Percentiles rank a stretch among this genome's conserved stretches.
phyloP scores from a whole-genome alignment of 2,797 vertebrate genomes.

The Hafferia zeledoni region DNA sequence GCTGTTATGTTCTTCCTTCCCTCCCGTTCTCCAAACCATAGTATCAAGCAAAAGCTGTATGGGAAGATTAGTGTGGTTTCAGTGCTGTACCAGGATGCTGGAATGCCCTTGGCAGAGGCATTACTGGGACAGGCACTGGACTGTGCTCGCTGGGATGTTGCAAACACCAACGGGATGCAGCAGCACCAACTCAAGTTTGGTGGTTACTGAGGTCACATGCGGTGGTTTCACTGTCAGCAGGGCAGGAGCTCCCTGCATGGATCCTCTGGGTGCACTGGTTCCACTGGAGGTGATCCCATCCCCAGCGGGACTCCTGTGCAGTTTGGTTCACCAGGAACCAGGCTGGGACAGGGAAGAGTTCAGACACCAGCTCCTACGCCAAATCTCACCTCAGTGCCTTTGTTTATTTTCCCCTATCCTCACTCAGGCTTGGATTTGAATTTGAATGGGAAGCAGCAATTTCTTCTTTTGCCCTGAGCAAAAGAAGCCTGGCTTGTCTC shows the following conservation, averaged over 20 bases:
- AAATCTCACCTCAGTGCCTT: not conserved
- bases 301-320: not conserved
- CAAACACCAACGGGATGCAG: rapidly evolving
- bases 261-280: not conserved
- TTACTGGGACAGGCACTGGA: not conserved
- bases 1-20: not conserved
- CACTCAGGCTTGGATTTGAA: not conserved
- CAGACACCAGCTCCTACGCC: not conserved
- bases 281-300: not conserved
- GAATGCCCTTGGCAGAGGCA: not conserved
- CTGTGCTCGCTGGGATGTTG: not conserved
- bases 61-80: not conserved
- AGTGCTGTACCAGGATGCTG: not conserved
- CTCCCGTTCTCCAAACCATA: not conserved
- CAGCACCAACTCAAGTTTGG: rapidly evolving
- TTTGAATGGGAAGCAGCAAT: not conserved
- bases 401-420: not conserved
- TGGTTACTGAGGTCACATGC: not conserved
- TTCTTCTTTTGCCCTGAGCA: not conserved
- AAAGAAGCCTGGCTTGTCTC: not conserved
- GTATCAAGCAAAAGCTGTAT: rapidly evolving
- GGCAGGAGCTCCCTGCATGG: not conserved
- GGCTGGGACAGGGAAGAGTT: not conserved
- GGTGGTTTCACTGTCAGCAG: rapidly evolving
- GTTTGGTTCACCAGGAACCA: not conserved